Conservation (phyloP, 2,888 invertebrate species). For the Dasysyrphus tricinctus region DNA sequence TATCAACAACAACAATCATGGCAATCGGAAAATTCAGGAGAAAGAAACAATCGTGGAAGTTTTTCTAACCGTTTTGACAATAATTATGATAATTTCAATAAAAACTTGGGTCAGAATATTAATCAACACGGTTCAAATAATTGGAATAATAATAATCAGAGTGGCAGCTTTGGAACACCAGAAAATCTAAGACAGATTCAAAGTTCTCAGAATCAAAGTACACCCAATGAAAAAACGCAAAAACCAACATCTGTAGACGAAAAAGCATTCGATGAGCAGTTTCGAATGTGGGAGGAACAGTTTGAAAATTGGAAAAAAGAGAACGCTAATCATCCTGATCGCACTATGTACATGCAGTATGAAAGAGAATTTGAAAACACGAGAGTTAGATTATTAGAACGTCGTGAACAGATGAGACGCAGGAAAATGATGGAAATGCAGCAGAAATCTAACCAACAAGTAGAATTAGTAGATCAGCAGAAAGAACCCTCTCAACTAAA, state of each 20-base stretch:
- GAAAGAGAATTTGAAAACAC: constrained; percentile 95
- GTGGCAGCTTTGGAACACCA: constrained; percentile 27
- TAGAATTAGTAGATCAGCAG: not conserved
- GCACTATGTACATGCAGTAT: constrained; percentile 92
- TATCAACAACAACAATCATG: constrained; percentile 42
- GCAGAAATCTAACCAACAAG: constrained; percentile 17
- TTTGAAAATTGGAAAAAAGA: constrained; percentile 96
- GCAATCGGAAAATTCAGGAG: constrained; percentile 32
- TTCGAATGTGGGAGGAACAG: constrained; percentile 95
- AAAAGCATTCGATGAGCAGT: constrained; percentile 93
- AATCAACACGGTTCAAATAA: constrained; percentile 35
- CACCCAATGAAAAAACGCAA: constrained; percentile 22
- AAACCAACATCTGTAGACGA: constrained; percentile 85
- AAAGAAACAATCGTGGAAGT: constrained; percentile 48
- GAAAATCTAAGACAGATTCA: constrained; percentile 49
- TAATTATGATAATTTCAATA: constrained; percentile 46
- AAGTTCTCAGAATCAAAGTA: constrained; percentile 35
- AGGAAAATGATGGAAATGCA: constrained; percentile 81
- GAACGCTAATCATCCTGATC: constrained; percentile 96
- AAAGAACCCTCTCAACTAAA: constrained; percentile 8
- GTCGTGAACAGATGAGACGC: constrained; percentile 91
- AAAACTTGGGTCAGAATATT: constrained; percentile 39
- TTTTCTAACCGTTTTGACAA: constrained; percentile 50
- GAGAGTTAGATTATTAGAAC: constrained; percentile 90
- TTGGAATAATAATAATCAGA: constrained; percentile 42